These are phyloP conservation scores for Stenodera caucasica DNA, from an alignment of 2,888 invertebrate species.

Conservation along the genomic window DNA sequence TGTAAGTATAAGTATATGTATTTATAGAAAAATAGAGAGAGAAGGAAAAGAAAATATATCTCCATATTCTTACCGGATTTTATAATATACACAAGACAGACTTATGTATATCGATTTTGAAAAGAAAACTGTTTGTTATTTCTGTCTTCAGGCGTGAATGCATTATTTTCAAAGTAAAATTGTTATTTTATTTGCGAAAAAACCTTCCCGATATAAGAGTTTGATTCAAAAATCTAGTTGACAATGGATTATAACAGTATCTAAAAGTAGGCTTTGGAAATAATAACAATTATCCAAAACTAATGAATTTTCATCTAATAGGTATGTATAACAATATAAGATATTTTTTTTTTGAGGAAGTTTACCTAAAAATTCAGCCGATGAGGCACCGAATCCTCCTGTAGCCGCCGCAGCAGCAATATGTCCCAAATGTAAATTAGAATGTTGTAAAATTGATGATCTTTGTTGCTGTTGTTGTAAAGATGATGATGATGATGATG, in stretches of 20 bases:
- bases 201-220: neutral
- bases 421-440: slow-evolving; percentile 63
- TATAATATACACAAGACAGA: slow-evolving; percentile 28
- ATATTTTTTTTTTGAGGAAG: neutral
- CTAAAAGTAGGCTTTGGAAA: no score
- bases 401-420: slow-evolving; percentile 66
- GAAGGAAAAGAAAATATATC: slow-evolving; percentile 24
- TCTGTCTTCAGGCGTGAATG: slow-evolving; percentile 21
- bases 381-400: slow-evolving; percentile 63
- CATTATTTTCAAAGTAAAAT: slow-evolving; percentile 6
- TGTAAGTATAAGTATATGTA: no score
- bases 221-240: no score
- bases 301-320: no score
- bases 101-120: slow-evolving; percentile 33
- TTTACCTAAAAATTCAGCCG: slow-evolving; percentile 80
- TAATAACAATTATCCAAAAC: no score
- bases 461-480: slow-evolving; percentile 53
- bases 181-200: slow-evolving; percentile 4
- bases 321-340: neutral
- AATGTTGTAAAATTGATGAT: slow-evolving; percentile 59
- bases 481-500: slow-evolving; percentile 23
- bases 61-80: slow-evolving; percentile 44
- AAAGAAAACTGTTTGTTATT: slow-evolving; percentile 17
- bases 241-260: no score
- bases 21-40: no score